A percentile compares a stretch with the other conserved stretches of the same genome.
phyloP scores from a whole-genome alignment of 2,113 vertebrate species.

The Plecotus auritus region DNA sequence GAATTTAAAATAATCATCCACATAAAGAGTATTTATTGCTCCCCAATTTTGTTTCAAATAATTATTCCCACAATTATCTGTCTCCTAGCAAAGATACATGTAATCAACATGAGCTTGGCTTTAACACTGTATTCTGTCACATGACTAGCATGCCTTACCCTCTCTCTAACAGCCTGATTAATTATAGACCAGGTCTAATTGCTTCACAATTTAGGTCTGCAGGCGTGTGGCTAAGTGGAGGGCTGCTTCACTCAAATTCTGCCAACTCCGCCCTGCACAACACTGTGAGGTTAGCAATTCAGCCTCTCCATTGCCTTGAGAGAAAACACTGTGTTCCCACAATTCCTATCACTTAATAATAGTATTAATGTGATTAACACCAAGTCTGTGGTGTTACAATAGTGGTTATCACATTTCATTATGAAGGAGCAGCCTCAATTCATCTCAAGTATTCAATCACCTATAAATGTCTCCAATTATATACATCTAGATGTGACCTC shows the following conservation, averaged over 20 bases:
- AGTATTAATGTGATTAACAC: neutral
- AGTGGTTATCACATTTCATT: neutral
- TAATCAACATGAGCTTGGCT: neutral
- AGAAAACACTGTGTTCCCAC: conserved; percentile 11
- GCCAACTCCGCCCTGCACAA: neutral
- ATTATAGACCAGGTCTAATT: neutral
- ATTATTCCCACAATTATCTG: neutral
- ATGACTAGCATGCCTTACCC: neutral
- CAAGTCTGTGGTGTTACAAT: neutral
- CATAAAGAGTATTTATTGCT: neutral
- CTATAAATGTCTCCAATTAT: neutral
- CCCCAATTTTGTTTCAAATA: neutral
- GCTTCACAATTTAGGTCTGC: neutral
- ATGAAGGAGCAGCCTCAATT: neutral
- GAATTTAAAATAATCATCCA: conserved; percentile 25
- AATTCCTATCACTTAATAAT: neutral
- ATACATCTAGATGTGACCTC: neutral
- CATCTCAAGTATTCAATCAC: neutral
- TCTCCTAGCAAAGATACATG: neutral
- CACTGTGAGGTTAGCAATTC: neutral
- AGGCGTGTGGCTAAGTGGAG: neutral
- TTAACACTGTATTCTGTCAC: neutral
- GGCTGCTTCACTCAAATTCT: neutral
- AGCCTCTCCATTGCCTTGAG: neutral
- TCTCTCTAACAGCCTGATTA: neutral